These are phyloP conservation scores for Notoglanidium macrostoma DNA, from an alignment of 2,797 vertebrate genomes.

Conservation along the genomic window DNA sequence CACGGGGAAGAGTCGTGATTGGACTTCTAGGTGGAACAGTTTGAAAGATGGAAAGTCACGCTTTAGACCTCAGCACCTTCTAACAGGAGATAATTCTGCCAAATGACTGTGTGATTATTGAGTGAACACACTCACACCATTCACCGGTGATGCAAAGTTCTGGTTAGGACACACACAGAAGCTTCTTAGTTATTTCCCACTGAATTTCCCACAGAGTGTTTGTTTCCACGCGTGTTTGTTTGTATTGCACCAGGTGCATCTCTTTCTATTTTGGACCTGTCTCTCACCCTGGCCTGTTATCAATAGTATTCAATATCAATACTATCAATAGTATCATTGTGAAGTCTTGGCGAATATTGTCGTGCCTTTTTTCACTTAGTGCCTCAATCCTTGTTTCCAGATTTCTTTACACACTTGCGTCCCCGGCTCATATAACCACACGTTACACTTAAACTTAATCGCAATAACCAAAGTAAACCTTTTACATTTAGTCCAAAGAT, in stretches of 20 bases:
- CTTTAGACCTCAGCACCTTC: slow-evolving; percentile 4
- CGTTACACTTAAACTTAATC: neutral
- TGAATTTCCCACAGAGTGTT: neutral
- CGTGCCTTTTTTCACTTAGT: neutral
- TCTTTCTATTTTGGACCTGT: neutral
- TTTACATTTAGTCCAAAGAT: neutral
- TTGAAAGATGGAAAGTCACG: slow-evolving; percentile 6
- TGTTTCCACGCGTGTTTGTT: neutral
- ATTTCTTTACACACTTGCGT: neutral
- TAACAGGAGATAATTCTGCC: neutral
- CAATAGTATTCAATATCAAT: neutral
- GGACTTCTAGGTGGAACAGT: neutral
- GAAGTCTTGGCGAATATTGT: neutral
- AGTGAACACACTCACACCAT: neutral
- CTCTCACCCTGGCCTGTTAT: neutral
- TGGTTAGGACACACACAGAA: neutral
- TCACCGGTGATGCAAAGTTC: neutral
- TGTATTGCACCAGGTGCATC: neutral
- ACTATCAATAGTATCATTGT: neutral
- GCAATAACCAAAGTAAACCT: neutral
- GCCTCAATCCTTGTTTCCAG: too few relatives aligned
- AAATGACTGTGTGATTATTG: slow-evolving; percentile 5
- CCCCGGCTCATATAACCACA: neutral
- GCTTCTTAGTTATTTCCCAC: neutral
- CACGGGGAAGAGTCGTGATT: neutral